These are phyloP conservation scores for Cichladusa arquata DNA, from an alignment of 2,113 vertebrate species.

Conservation along the genomic window DNA sequence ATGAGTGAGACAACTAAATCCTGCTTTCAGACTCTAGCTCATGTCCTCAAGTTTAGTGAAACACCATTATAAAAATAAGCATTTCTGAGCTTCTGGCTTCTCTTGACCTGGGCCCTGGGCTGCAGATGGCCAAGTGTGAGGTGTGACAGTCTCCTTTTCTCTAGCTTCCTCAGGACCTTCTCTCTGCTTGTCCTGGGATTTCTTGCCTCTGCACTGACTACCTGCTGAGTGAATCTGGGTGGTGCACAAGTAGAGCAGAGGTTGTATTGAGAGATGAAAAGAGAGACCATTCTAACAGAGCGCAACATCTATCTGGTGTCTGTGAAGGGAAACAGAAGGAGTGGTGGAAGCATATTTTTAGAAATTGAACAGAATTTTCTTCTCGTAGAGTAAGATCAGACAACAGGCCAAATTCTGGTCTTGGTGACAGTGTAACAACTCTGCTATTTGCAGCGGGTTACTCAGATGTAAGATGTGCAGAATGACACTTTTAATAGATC, in stretches of 20 bases:
- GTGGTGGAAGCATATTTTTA: neutral
- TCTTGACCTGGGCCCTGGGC: neutral
- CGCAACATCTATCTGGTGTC: neutral
- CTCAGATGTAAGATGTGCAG: neutral
- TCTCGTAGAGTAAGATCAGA: neutral
- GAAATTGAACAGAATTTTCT: neutral
- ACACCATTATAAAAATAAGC: neutral
- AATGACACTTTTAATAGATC: slow-evolving; percentile 2
- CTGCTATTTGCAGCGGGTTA: neutral
- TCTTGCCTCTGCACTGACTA: neutral
- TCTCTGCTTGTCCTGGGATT: neutral
- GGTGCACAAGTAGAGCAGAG: neutral
- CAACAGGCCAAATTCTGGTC: neutral
- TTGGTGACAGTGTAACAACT: neutral
- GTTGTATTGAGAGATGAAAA: neutral
- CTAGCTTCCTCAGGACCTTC: neutral
- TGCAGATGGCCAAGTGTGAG: neutral
- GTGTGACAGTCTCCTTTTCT: neutral
- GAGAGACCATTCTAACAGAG: neutral
- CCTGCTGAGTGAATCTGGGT: neutral
- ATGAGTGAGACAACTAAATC: neutral
- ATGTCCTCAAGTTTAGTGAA: neutral
- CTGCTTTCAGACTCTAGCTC: neutral
- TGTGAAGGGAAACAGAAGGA: slow-evolving; percentile 8
- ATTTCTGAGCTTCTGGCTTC: slow-evolving; percentile 14